phyloP scores from a whole-genome alignment of 2,888 invertebrate genomes.

The Drosophila diplacantha region DNA sequence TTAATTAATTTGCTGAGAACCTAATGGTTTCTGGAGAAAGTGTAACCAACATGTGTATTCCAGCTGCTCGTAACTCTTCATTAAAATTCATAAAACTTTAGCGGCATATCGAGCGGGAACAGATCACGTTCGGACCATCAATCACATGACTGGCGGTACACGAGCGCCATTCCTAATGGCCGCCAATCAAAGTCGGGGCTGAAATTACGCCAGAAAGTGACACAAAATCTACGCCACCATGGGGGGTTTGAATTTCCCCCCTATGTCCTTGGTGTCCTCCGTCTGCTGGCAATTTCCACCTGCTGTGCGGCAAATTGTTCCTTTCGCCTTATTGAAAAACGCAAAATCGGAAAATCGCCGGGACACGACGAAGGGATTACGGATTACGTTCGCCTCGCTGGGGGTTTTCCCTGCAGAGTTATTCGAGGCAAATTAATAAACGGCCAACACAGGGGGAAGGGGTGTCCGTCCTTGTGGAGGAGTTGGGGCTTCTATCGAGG shows the following conservation, averaged over 20 bases:
- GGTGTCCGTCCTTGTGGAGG: slow-evolving; percentile 1
- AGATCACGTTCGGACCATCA: slow-evolving; percentile 59
- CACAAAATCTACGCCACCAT: slow-evolving; percentile 48
- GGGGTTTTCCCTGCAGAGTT: slow-evolving; percentile 19
- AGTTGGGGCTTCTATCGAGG: slow-evolving; percentile 4
- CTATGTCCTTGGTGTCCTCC: slow-evolving; percentile 25
- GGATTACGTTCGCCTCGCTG: slow-evolving; percentile 24
- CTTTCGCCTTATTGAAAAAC: slow-evolving; percentile 48
- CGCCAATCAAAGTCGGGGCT: slow-evolving; percentile 62
- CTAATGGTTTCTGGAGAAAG: neutral
- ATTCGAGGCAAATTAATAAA: slow-evolving; percentile 66
- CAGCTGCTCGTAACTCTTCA: slow-evolving; percentile 33
- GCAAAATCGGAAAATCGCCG: slow-evolving; percentile 35
- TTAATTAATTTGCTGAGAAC: slow-evolving; percentile 3
- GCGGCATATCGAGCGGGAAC: slow-evolving; percentile 29
- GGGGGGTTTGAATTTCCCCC: slow-evolving; percentile 2
- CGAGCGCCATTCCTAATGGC: slow-evolving; percentile 57
- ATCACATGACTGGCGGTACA: slow-evolving; percentile 57
- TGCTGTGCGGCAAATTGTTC: slow-evolving; percentile 65
- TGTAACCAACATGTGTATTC: slow-evolving; percentile 4
- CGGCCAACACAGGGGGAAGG: slow-evolving; percentile 24
- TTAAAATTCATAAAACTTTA: slow-evolving; percentile 49
- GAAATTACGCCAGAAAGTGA: slow-evolving; percentile 58
- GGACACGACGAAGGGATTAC: slow-evolving; percentile 35
- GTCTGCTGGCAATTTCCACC: slow-evolving; percentile 44